Base-by-base conservation (phyloP, 2,888 invertebrate species). In the Microctonus hyperodae region DNA sequence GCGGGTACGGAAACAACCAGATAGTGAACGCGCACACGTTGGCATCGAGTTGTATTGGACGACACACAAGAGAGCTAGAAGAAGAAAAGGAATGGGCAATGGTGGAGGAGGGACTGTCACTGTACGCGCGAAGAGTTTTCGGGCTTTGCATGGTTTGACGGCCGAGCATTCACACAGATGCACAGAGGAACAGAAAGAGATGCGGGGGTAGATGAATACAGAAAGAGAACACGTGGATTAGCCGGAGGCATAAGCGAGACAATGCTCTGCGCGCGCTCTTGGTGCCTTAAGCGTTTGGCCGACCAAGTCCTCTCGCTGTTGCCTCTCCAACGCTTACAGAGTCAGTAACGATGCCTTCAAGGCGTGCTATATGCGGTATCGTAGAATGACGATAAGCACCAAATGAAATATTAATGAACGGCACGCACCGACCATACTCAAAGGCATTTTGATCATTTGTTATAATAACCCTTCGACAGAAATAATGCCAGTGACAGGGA, bases 341-440 rank as follows among this genome's bases (percentile, higher is more conserved):
- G 79, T 77, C 79, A 78, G 81, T 82, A 83, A 83, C 83, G 83
- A 83, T 81, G 83, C 83, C 83, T 78, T 59, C 51, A 59, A 44
- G 76, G 81, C 65, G 65, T 53, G 62, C 67, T 31, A n/a, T 31
- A 33, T 69, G 64, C 69, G 69, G 72, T 59, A 63, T 70, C 72
- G 64, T 65, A 66, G 66, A 79, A 82, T n/a, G n/a, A 82, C 82
- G 82, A 83, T 83, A 83, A 82, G 83, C 82, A 81, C 81, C 79
- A 81, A 83, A 83, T 83, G 83, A 83, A 83, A 83, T 83, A 83
- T 83, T 83, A 83, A 83, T 82, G 81, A 83, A 83, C 44, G 78
- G 16, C 16, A 16, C 16, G 16, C 76, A 77, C 74, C 74, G 53
- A 55, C 44, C 40, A 20, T 44, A 48, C 56, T 61, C 28, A 25